Evolutionary conservation across 2,888 invertebrate genomes (phyloP), one percentile per base, ranked within the genome.

Genomic region (Esperia sulphurella): DNA sequence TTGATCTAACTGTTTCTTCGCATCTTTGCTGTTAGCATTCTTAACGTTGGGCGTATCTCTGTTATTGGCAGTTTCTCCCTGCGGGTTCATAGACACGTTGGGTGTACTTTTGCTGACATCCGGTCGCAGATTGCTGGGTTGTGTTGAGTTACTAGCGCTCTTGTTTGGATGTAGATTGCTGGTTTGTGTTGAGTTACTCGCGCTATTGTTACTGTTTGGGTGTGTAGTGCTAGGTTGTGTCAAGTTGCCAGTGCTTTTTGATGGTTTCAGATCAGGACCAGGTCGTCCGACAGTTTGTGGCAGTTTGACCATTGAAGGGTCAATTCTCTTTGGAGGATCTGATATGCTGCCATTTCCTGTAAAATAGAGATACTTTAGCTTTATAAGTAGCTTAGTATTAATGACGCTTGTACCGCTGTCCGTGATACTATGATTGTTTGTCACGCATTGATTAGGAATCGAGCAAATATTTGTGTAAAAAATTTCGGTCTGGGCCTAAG

Each of bases 231-330:
- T 29, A 28, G 39, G 46, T 48, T 54, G 59, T 6, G 62, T 53
- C 42, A 85, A 58, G 50, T 84, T 71, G 35, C 63, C 66, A 8
- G 77, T 70, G 46, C 85, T 86, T 60, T 79, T 83, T 0, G 70
- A 63, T 39, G 63, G 63, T 44, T 68, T 62, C 12, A 72, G 10
- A 2, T 56, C 44, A 7, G 52, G 48, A 29, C 48, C 48, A 8
- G 59, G 46, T 42, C 59, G 59, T n/a, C n/a, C n/a, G 0, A 49
- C 52, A 8, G 55, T 54, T 0, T 60, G 57, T 10, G 72, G 70
- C 1, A 67, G 51, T 44, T 69, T 68, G 1, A 71, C 62, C 70
- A 71, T 71, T n/a, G 75, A 64, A 0, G 79, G 72, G 12, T 69
- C 64, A 14, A 71, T 52, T 49, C 61, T 73, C 53, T 70, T 78